Base-by-base conservation (phyloP, 2,113 vertebrate genomes). In the Nerophis ophidion region DNA sequence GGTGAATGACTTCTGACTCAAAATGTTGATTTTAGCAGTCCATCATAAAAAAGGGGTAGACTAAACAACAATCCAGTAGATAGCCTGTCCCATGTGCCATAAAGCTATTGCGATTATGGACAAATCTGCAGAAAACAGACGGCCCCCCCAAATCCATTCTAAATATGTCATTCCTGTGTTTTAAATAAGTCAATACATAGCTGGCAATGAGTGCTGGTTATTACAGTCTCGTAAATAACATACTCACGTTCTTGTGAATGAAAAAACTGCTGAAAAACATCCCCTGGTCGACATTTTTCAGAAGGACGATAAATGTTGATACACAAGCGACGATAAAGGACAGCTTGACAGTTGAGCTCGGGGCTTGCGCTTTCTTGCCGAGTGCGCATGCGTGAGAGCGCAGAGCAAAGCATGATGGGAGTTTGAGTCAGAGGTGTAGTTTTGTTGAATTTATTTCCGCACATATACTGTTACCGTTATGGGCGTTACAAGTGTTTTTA, bases 221-320 rank as follows among this genome's bases (percentile, higher is more conserved):
- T 70, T 8, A 44, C 55, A 15, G 33, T 14, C 6, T 54, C 1
- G 13, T 47, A 61, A 36, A 42, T 5, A 10, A 48, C 9, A 70
- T 77, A 87, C 86, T 84, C 57, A 88, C 84, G 57, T 40, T 52
- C 56, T 49, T 83, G 79, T 54, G 61, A 62, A 56, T 50, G 63
- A 34, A 2, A 11, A 49, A 48, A 4, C 48, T 26, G 17, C 44
- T 6, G 54, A 47, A 33, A 42, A 11, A 35, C 5, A 0, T 7
- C 9, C 51, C 60, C 38, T 8, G 8, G 45, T 65, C 49, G 59
- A 53, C 80, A 83, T 82, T 35, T 35, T 66, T 72, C 40, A 63
- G 52, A 65, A 54, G 11, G 14, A 42, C 2, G 1, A 71, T 63
- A 71, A 66, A 45, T 26, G 15, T 12, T 35, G 14, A 47, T 8